Evolutionary conservation across 1,140 invertebrate genomes (phyloP).

Genomic region (Chironomus tepperi): DNA sequence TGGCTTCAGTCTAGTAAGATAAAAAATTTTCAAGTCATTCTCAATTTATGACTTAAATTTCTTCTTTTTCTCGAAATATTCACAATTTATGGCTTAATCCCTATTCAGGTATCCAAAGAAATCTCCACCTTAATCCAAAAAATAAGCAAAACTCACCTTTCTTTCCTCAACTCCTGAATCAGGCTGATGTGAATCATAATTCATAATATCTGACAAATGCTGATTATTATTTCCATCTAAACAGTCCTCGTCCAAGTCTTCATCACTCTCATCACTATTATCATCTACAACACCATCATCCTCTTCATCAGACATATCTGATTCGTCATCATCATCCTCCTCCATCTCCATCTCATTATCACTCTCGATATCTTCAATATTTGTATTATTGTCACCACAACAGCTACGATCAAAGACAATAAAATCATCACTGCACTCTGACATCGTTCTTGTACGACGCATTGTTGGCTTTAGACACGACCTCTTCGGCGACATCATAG

Average conservation of each 20-base stretch:
- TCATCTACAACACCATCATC: neutral
- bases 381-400: neutral
- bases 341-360: conserved; percentile 26
- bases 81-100: too few relatives aligned
- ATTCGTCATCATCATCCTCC: neutral
- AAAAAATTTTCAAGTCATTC: too few relatives aligned
- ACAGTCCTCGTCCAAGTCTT: neutral
- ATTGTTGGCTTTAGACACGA: neutral
- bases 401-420: conserved; percentile 29
- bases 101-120: neutral
- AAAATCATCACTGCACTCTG: conserved; percentile 35
- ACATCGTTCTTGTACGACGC: conserved; percentile 26
- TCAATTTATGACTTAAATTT: too few relatives aligned
- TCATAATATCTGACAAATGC: neutral
- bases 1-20: too few relatives aligned
- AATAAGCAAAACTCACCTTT: neutral
- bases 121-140: conserved; percentile 18
- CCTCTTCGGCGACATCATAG: neutral
- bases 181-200: neutral
- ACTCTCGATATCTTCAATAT: conserved; percentile 6
- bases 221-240: neutral
- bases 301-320: conserved; percentile 27
- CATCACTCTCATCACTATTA: neutral
- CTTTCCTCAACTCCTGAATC: conserved; percentile 17
- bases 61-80: too few relatives aligned